These are phyloP conservation scores for Sarcophaga bullata DNA, from an alignment of 1,140 invertebrate species.

Conservation along the genomic window DNA sequence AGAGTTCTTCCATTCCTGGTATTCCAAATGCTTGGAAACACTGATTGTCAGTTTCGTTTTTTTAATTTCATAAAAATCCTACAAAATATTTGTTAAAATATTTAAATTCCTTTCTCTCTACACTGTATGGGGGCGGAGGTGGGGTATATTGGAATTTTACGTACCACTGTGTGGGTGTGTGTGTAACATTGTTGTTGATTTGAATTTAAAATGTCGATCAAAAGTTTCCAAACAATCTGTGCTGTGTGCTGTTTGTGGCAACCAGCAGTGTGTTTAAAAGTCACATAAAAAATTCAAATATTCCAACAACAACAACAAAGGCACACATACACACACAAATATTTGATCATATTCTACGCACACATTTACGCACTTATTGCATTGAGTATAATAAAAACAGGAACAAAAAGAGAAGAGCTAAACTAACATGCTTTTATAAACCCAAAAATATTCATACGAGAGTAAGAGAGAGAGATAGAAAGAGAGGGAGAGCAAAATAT, in stretches of 20 bases:
- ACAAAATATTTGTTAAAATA: too few relatives aligned
- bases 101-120: too few relatives aligned
- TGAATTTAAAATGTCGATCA: not conserved
- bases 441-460: not conserved
- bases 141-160: too few relatives aligned
- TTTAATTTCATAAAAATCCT: too few relatives aligned
- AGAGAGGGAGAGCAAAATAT: too few relatives aligned
- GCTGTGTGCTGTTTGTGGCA: not conserved
- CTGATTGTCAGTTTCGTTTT: too few relatives aligned
- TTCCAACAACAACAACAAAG: not conserved
- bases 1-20: too few relatives aligned
- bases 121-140: too few relatives aligned
- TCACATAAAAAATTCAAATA: not conserved
- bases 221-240: slow-evolving; percentile 4
- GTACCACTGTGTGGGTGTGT: too few relatives aligned
- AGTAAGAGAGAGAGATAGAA: too few relatives aligned
- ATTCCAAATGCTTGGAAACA: too few relatives aligned
- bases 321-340: not conserved
- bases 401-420: not conserved
- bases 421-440: not conserved
- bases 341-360: not conserved
- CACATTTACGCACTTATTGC: too few relatives aligned
- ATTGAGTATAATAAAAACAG: not conserved
- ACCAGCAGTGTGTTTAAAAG: slow-evolving; percentile 8
- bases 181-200: not conserved